A percentile compares a stretch with the other conserved stretches of the same genome.
phyloP scores from a whole-genome alignment of 2,797 vertebrate genomes.

The Eospalax fontanierii region DNA sequence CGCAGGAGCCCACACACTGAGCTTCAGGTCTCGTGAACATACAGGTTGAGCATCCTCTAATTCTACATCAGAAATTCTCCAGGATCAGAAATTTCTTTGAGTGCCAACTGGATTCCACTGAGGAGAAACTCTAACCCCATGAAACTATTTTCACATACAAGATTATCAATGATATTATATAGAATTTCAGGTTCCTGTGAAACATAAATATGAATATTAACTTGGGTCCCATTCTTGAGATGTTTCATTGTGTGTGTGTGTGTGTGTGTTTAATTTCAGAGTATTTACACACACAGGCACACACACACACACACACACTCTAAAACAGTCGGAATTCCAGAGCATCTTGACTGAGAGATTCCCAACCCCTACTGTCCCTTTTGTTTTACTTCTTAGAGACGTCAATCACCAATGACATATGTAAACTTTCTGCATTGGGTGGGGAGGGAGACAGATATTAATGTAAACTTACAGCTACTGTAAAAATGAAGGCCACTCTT shows the following conservation, averaged over 20 bases:
- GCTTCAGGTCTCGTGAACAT: neutral
- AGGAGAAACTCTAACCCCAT: neutral
- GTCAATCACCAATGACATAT: neutral
- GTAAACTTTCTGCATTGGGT: neutral
- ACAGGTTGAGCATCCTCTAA: neutral
- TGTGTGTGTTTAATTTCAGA: too few species aligned
- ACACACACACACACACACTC: neutral
- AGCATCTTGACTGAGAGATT: neutral
- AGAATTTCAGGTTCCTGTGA: neutral
- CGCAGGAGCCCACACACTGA: neutral
- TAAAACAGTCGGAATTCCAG: neutral
- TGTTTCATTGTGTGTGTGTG: neutral
- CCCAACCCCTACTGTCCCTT: neutral
- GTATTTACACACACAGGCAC: too few species aligned
- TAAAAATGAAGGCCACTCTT: neutral
- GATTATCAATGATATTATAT: neutral
- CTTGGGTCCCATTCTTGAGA: neutral
- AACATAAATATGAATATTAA: neutral
- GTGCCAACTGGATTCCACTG: neutral
- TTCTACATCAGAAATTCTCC: neutral
- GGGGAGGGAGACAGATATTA: neutral
- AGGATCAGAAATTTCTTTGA: neutral
- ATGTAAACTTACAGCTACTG: neutral
- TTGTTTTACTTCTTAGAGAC: constrained; percentile 38
- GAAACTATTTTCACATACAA: neutral